Evolutionary conservation across 2,797 vertebrate genomes (phyloP), one percentile per base, ranked within the genome.

Genomic region (Euthynnus affinis): DNA sequence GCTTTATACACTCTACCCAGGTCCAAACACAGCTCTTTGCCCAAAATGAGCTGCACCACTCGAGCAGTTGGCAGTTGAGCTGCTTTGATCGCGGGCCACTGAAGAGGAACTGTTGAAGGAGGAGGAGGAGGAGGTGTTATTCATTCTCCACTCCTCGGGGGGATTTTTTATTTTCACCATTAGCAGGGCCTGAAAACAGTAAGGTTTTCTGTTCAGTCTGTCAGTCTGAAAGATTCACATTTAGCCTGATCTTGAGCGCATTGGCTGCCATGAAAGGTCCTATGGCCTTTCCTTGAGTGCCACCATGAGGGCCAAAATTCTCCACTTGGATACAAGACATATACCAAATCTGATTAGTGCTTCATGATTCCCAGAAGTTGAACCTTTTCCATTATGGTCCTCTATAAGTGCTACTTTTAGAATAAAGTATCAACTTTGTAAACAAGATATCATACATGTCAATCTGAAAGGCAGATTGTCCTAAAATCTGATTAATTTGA

Each of bases 91-190:
- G 85, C 84, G 81, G 72, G 46, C 44, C 22, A 12, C 63, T 52
- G 74, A 84, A 84, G 84, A 84, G 81, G 79, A 75, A 74, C 76
- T 58, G 76, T 6, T 49, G 72, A 42, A 79, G 34, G 60, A 80
- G 60, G 60, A 79, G 34, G 60, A 80, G 60, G 60, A 78, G 46
- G 61, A 64, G 83, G 60, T 74, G 71, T 34, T 71, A 74, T 71
- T 80, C 59, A 61, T 79, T 80, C 57, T 71, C 73, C 27, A 58
- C 80, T 56, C 69, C 68, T 66, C 56, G 0, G 14, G 55, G 48
- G 51, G 37, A n/a, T n/a, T n/a, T 63, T 25, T 10, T 1, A 23
- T 53, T 56, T 73, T 23, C 65, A 25, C 42, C 18, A 17, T 5
- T 8, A 37, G 60, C 29, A 27, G 22, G 17, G 13, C 60, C 40